phyloP scores from a whole-genome alignment of 2,797 vertebrate genomes.

The Gobio occitaniae region DNA sequence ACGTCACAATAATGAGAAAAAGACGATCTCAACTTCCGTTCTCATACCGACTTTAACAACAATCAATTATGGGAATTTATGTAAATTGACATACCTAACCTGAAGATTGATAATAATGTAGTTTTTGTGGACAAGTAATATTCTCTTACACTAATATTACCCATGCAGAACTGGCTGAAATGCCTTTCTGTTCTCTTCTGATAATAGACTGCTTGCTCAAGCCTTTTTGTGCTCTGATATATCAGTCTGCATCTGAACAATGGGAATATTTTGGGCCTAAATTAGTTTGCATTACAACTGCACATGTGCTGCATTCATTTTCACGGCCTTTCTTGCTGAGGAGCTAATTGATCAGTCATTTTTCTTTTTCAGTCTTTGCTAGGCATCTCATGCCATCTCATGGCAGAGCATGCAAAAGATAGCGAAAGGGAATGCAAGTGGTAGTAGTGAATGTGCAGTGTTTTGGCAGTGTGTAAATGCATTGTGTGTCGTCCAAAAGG shows the following conservation, averaged over 20 bases:
- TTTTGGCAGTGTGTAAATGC: conserved; percentile 56
- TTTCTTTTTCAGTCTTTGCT: conserved; percentile 21
- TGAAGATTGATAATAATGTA: background rate
- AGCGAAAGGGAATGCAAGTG: conserved; percentile 11
- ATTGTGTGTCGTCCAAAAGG: conserved; percentile 52
- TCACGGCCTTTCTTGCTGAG: background rate
- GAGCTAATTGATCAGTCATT: conserved; percentile 30
- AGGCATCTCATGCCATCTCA: conserved; percentile 4
- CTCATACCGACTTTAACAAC: background rate
- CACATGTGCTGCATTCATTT: background rate
- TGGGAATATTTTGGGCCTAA: background rate
- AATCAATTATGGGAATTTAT: background rate
- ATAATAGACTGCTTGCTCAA: background rate
- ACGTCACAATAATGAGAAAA: no score
- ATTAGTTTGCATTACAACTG: background rate
- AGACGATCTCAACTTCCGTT: no score
- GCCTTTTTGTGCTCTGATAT: background rate
- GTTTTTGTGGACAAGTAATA: background rate
- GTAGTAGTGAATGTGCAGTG: conserved; percentile 35
- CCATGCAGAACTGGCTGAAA: background rate
- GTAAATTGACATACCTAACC: background rate
- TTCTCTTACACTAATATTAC: conserved; percentile 9
- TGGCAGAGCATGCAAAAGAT: conserved; percentile 21
- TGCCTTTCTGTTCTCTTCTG: background rate
- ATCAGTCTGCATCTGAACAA: background rate